Evolutionary conservation across 2,113 vertebrate genomes (phyloP).

Genomic region (Oostethus manadensis): DNA sequence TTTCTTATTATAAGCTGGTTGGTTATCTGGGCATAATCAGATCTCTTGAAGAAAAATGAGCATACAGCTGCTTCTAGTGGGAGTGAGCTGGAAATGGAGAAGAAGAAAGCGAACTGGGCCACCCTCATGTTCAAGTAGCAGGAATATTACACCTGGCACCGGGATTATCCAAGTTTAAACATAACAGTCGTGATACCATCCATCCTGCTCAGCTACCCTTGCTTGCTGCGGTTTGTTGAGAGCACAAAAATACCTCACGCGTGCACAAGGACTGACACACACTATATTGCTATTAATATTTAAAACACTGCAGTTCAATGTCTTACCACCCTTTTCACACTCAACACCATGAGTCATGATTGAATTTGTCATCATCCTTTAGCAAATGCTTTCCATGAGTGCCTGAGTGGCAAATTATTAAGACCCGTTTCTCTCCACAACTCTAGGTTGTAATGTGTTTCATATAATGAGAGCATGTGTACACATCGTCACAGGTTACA

Average conservation of each 20-base stretch:
- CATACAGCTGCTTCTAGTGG: background rate
- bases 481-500: background rate
- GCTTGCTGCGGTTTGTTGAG: slow-evolving; percentile 31
- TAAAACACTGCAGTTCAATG: slow-evolving; percentile 42
- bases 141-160: background rate
- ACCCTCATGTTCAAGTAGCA: background rate
- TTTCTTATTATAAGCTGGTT: too few relatives aligned
- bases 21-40: background rate
- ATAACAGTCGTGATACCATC: slow-evolving; percentile 6
- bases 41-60: background rate
- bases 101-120: background rate
- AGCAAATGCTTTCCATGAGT: slow-evolving; percentile 12
- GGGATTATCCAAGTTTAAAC: slow-evolving; percentile 5
- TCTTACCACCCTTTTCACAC: slow-evolving; percentile 22
- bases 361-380: background rate
- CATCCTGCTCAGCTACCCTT: slow-evolving; percentile 29
- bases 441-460: background rate
- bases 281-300: slow-evolving; percentile 53
- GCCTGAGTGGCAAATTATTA: background rate
- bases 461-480: background rate
- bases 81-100: background rate
- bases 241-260: slow-evolving; percentile 51
- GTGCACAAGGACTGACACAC: slow-evolving; percentile 45
- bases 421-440: background rate
- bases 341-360: background rate